Evolutionary conservation across 2,888 invertebrate species (phyloP), one percentile per base, ranked within the genome.

Genomic region (Rosalia funebris): DNA sequence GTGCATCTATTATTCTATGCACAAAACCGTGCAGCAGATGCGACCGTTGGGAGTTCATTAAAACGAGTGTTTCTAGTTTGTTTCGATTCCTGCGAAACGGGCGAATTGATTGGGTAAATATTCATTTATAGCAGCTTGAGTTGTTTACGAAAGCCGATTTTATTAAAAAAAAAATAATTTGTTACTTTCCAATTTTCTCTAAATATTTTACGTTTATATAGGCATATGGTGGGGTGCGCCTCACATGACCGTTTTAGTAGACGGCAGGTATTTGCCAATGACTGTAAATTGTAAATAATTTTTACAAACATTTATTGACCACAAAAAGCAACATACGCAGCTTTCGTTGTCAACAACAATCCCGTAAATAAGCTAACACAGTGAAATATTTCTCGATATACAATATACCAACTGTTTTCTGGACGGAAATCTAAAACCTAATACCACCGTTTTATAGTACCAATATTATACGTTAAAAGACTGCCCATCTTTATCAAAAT

Each of bases 131-230:
- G 1, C 44, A 11, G 17, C 20, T 20, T 25, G 44, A 15, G 17
- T 41, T 41, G 14, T 44, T 25, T 25, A 44, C 25, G 44, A 44
- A 44, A 44, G 44, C 20, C 12, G 20, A 20, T 44, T 44, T 44
- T 5, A 12, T 20, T 44, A 25, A 20, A 44, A 44, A 44, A 44
- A 12, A 20, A 11, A 7, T 19, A 25, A 44, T 44, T 19, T 44
- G 25, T 10, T 12, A 44, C 44, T 44, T 44, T 44, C 44, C 44
- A 44, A 44, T 44, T 44, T 44, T 44, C 44, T 20, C 19, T 44
- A 44, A 25, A 44, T 44, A 25, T 44, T 44, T 44, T 14, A 25
- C 14, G 14, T 44, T 25, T 44, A 44, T 44, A 12, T 44, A 44
- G 25, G n/a, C 41, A 17, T n/a, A n/a, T n/a, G n/a, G n/a, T n/a